Percentiles rank a stretch among this genome's conserved stretches.
phyloP scores from a whole-genome alignment of 2,888 invertebrate species.

The Asteroscopus sphinx region DNA sequence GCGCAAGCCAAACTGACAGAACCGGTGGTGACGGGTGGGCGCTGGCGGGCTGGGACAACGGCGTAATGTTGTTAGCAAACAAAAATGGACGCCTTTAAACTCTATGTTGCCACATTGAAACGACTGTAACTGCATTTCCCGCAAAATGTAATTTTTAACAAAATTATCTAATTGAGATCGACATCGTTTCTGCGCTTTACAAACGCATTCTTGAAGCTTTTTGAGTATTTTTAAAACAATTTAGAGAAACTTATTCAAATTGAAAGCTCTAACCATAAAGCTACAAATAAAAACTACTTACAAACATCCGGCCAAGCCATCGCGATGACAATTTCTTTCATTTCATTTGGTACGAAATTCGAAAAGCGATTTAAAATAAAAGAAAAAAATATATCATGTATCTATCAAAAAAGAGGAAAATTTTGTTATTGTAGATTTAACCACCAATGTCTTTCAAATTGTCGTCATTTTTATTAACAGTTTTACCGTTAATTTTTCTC shows the following conservation, averaged over 20 bases:
- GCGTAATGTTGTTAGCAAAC: slow-evolving; percentile 54
- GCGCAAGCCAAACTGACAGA: slow-evolving; percentile 78
- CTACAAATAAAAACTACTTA: slow-evolving; percentile 55
- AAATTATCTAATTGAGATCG: not conserved
- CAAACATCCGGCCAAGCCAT: slow-evolving; percentile 70
- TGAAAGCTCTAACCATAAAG: slow-evolving; percentile 60
- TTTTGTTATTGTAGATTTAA: slow-evolving; percentile 88
- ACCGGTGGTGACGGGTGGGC: slow-evolving; percentile 50
- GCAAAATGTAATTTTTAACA: not conserved
- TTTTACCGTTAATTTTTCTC: slow-evolving; percentile 85
- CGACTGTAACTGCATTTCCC: not conserved
- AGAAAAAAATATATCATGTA: slow-evolving; percentile 83
- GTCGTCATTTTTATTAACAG: slow-evolving; percentile 86
- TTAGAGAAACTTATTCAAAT: slow-evolving; percentile 11
- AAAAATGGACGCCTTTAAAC: slow-evolving; percentile 22
- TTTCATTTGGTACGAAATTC: slow-evolving; percentile 79
- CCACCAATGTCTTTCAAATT: slow-evolving; percentile 87
- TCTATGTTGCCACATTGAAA: slow-evolving; percentile 56
- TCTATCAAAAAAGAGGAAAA: slow-evolving; percentile 88
- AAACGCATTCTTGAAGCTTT: not conserved
- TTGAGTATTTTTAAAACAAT: not conserved
- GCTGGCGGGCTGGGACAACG: slow-evolving; percentile 56
- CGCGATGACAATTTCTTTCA: slow-evolving; percentile 82
- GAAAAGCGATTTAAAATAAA: slow-evolving; percentile 85
- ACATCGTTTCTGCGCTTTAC: not conserved